Evolutionary conservation across 2,797 vertebrate species (phyloP), one percentile per base, ranked within the genome.

Genomic region (Helicolenus hilgendorfi): DNA sequence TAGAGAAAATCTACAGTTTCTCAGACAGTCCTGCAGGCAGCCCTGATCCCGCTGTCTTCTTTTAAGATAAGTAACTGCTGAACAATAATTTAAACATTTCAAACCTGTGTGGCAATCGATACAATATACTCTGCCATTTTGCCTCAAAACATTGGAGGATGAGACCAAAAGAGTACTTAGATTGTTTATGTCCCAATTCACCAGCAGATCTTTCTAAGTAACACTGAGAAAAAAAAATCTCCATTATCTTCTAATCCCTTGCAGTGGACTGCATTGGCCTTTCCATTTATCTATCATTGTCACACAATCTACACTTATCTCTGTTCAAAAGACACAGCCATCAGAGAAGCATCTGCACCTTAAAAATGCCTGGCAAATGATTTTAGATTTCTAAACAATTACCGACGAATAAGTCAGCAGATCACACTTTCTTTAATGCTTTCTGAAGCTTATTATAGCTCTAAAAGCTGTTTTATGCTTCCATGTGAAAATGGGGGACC

Each of bases 71-170:
- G 72, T 72, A 88, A 75, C 76, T 56, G 29, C 36, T 72, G 29
- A 79, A 86, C 85, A 87, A 74, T 72, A 68, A 83, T 75, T 83
- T 36, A 72, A 83, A 79, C 2, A 75, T 70, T 79, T 84, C 20
- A 86, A 70, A 78, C 36, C 77, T 64, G 9, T 62, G 72, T 31
- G 55, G 69, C 36, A 90, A 86, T 91, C 88, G 83, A 83, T 84
- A 71, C 27, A 78, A 86, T 59, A 62, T 71, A 71, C 53, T 70
- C 31, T 72, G 20, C 31, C 15, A 78, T 75, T 83, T 83, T 62
- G n/a, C 73, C 69, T 84, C 11, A 68, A 77, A 77, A 77, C 68
- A 60, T 18, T 2, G n/a, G 36, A 72, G 56, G 56, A 68, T 72
- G 11, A 18, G 74, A 67, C 33, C 60, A 53, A 55, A 14, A 49